Percentiles rank a stretch among this genome's conserved stretches.
Conservation (phyloP, 2,888 invertebrate species). For the Hecatera dysodea region DNA sequence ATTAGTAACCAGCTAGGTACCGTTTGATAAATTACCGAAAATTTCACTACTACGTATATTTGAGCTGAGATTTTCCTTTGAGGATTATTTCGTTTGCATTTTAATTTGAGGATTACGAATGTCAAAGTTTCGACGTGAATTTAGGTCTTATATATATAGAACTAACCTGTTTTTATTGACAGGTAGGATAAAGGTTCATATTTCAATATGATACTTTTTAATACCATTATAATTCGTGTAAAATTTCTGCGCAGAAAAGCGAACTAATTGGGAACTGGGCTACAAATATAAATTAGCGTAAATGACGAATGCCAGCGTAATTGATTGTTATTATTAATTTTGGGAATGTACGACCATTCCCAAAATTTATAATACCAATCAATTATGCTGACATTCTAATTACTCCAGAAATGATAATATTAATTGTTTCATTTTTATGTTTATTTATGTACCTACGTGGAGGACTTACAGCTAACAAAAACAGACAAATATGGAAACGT, state of each 20-base stretch:
- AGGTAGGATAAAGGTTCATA: not conserved
- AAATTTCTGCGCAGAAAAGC: not conserved
- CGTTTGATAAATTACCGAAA: slow-evolving; percentile 58
- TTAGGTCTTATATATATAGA: not conserved
- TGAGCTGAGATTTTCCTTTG: slow-evolving; percentile 28
- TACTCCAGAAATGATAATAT: too few relatives aligned
- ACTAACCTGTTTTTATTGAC: not conserved
- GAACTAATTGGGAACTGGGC: not conserved
- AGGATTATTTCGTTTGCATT: slow-evolving; percentile 51
- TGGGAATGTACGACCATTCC: too few relatives aligned
- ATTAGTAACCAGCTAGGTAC: slow-evolving; percentile 50
- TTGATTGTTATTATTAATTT: not conserved
- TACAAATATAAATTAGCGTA: not conserved
- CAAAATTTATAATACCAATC: too few relatives aligned
- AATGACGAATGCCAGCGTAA: slow-evolving; percentile 1
- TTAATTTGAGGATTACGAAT: slow-evolving; percentile 38
- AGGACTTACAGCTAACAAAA: too few relatives aligned
- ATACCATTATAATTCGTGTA: not conserved
- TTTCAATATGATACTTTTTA: not conserved
- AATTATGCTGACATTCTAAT: too few relatives aligned
- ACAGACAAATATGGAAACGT: too few relatives aligned
- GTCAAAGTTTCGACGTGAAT: not conserved
- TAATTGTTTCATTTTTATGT: too few relatives aligned
- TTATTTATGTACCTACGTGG: too few relatives aligned
- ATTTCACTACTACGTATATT: slow-evolving; percentile 40